Conservation (phyloP, 2,113 vertebrate species). For the Numida meleagris region DNA sequence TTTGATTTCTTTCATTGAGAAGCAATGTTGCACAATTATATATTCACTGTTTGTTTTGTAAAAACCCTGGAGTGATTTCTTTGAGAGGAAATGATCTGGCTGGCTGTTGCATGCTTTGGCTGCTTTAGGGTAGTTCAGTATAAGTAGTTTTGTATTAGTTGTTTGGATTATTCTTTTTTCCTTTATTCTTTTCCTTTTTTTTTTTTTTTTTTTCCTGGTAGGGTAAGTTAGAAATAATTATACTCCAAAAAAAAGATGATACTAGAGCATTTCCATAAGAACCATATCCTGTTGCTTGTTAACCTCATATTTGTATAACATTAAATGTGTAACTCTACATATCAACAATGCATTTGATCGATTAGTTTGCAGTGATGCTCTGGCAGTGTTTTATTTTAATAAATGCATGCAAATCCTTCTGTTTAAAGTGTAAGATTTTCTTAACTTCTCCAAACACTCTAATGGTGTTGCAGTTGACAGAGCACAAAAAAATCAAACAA, state of each 20-base stretch:
- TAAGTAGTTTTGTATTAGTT: constrained; percentile 1
- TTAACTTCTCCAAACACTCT: background rate
- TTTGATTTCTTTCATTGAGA: background rate
- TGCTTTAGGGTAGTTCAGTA: background rate
- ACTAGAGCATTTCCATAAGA: background rate
- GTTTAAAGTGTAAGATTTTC: background rate
- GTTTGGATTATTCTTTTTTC: background rate
- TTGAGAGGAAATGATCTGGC: background rate
- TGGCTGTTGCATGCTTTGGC: constrained; percentile 1
- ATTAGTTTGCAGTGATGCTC: background rate
- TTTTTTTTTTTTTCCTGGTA: background rate
- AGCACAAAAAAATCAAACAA: background rate
- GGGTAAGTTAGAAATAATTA: background rate
- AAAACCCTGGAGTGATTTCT: constrained; percentile 26
- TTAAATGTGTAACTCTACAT: background rate
- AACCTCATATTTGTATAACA: background rate
- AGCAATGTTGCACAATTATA: constrained; percentile 1
- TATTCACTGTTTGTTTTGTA: constrained; percentile 35
- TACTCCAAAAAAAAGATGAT: background rate
- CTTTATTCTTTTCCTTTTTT: background rate
- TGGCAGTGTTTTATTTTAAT: constrained; percentile 1
- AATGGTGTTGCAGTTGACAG: background rate
- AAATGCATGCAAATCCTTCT: constrained; percentile 18
- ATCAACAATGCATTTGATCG: background rate
- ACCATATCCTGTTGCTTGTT: background rate